Evolutionary conservation across 2,797 vertebrate genomes (phyloP), one percentile per base, ranked within the genome.

Genomic region (Eospalax fontanierii): DNA sequence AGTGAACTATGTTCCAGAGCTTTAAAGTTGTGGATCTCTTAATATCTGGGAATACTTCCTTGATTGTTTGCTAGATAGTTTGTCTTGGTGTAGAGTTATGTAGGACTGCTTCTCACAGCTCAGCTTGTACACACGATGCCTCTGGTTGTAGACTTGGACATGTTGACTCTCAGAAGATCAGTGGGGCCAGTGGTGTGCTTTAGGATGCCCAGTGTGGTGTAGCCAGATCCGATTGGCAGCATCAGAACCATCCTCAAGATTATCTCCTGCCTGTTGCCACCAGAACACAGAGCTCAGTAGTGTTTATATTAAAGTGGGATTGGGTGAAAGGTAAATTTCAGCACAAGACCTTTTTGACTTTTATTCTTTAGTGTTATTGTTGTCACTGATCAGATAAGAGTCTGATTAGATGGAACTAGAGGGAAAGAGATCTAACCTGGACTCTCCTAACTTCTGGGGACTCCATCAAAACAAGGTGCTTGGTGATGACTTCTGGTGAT

Each of bases 401-500:
- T 89, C 35, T 59, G 28, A 61, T 89, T 43, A n/a, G 11, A 14
- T n/a, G 30, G 65, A 87, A 57, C 90, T 74, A 84, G 81, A 89
- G 33, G 22, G 79, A 43, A 81, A 86, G 78, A 78, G 21, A 71
- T 71, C 7, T 76, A 40, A 35, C 24, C 16, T 88, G 26, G n/a
- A 79, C 65, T 12, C 14, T 73, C 46, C 38, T 92, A 1, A 89
- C 54, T 80, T 89, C 10, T 26, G 28, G 63, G n/a, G 6, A 28
- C 40, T 63, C 16, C 40, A 50, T 73, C 26, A 93, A 90, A 33
- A 26, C 73, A 33, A 19, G 2, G 79, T 87, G 24, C 35, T 91
- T 76, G 57, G 78, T 92, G 46, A 73, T 93, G 71, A 90, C 43
- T 19, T 59, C 0, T 89, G 43, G 46, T 86, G 82, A 65, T 95